Conservation (phyloP, 2,797 vertebrate genomes). For the Anolis apletophallus region DNA sequence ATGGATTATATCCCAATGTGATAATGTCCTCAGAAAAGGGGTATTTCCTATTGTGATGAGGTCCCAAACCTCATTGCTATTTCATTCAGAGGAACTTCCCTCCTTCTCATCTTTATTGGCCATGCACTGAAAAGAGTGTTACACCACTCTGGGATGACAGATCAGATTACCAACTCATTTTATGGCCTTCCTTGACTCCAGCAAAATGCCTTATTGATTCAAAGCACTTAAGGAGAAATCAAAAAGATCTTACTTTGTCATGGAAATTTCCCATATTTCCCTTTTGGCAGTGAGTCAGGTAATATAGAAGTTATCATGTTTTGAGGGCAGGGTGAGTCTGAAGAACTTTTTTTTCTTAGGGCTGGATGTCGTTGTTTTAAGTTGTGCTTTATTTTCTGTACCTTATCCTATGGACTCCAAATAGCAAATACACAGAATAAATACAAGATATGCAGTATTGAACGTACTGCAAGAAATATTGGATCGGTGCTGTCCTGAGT, state of each 20-base stretch:
- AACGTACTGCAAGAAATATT: no score
- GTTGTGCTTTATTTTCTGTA: no score
- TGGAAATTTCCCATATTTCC: conserved; percentile 65
- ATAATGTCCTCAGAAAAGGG: no score
- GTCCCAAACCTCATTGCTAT: conserved; percentile 20
- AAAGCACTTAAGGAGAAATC: conserved; percentile 61
- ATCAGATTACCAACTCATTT: conserved; percentile 60
- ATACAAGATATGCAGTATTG: no score
- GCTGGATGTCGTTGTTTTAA: not conserved
- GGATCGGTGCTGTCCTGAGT: no score
- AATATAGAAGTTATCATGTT: accelerated
- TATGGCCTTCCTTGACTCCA: conserved; percentile 36
- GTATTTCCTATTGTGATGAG: no score
- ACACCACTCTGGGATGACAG: conserved; percentile 52
- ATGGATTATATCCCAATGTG: no score
- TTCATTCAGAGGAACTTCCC: conserved; percentile 56
- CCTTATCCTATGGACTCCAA: no score
- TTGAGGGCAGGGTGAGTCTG: conserved; percentile 49
- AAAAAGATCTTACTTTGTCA: conserved; percentile 43
- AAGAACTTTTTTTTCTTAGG: not conserved
- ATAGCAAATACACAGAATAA: no score
- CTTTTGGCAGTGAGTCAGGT: not conserved
- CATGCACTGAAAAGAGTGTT: conserved; percentile 63
- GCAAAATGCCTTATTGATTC: conserved; percentile 69
- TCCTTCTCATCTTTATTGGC: conserved; percentile 54